Evolutionary conservation across 1,140 invertebrate genomes (phyloP).

Genomic region (Drosophila simulans): DNA sequence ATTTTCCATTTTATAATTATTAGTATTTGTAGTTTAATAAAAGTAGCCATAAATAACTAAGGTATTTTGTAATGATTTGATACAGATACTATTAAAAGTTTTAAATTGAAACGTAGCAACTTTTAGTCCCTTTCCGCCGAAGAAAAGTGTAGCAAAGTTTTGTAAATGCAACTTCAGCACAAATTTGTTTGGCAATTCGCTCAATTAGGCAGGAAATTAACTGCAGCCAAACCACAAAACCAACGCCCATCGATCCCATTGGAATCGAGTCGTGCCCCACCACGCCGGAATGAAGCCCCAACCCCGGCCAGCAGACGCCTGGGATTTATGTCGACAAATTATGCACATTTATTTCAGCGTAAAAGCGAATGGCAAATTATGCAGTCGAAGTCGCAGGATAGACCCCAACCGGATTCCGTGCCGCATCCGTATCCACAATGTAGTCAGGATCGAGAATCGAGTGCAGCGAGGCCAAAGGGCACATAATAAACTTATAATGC

Average conservation of each 20-base stretch:
- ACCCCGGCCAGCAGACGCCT: constrained; percentile 21
- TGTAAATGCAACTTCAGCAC: constrained; percentile 1
- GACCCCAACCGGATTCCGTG: not conserved
- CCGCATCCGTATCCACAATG: constrained; percentile 2
- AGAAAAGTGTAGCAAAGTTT: not conserved
- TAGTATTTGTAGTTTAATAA: too few species aligned
- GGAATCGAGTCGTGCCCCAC: constrained; percentile 3
- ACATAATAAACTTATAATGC: constrained; percentile 72
- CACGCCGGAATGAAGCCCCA: constrained; percentile 15
- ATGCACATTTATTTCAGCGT: constrained; percentile 70
- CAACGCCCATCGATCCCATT: constrained; percentile 6
- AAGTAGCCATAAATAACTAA: not conserved
- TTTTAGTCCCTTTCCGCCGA: not conserved
- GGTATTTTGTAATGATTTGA: not conserved
- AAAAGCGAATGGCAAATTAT: constrained; percentile 41
- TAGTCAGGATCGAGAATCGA: constrained; percentile 10
- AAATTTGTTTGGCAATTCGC: constrained; percentile 17
- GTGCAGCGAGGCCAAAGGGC: constrained; percentile 50
- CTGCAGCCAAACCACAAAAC: constrained; percentile 27
- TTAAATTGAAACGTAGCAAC: not conserved
- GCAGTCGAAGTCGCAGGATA: constrained; percentile 15
- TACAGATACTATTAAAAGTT: not conserved
- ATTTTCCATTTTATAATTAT: too few species aligned
- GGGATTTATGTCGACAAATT: constrained; percentile 67
- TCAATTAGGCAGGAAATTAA: constrained; percentile 68